Evolutionary conservation across 2,113 vertebrate genomes (phyloP).

Genomic region (Lepus europaeus): DNA sequence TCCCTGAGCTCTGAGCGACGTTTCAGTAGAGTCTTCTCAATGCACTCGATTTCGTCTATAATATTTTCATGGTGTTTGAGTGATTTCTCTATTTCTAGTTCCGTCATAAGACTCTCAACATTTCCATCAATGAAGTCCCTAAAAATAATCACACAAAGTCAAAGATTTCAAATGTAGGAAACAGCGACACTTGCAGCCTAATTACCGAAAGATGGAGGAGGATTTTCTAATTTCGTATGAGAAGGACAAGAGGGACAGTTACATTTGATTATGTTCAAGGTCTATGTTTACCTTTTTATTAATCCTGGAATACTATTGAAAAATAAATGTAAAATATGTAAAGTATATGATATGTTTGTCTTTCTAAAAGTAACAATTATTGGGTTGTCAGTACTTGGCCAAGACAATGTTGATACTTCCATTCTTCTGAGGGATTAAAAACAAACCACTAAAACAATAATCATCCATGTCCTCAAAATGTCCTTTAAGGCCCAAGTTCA

Average conservation of each 20-base stretch:
- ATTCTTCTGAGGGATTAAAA: conserved; percentile 49
- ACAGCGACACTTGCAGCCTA: not conserved
- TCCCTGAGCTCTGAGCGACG: conserved; percentile 92
- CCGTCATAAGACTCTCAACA: conserved; percentile 81
- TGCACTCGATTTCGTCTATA: conserved; percentile 88
- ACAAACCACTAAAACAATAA: not conserved
- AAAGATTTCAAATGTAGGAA: conserved; percentile 45
- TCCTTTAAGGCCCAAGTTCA: not conserved
- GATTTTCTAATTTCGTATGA: conserved; percentile 34
- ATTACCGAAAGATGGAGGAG: not conserved
- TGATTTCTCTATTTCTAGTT: conserved; percentile 87
- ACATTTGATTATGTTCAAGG: not conserved
- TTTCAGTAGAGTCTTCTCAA: conserved; percentile 93
- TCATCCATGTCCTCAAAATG: not conserved
- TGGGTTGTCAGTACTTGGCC: conserved; percentile 8
- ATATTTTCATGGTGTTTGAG: conserved; percentile 86
- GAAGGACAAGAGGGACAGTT: not conserved
- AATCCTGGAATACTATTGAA: not conserved
- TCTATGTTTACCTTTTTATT: not conserved
- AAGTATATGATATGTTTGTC: not conserved
- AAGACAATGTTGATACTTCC: conserved; percentile 2
- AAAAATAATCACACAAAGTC: conserved; percentile 37
- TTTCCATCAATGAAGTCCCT: conserved; percentile 87
- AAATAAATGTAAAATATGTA: not conserved
- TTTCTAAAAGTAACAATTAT: conserved; percentile 13